Evolutionary conservation across 2,113 vertebrate genomes (phyloP).

Genomic region (Colius striatus): DNA sequence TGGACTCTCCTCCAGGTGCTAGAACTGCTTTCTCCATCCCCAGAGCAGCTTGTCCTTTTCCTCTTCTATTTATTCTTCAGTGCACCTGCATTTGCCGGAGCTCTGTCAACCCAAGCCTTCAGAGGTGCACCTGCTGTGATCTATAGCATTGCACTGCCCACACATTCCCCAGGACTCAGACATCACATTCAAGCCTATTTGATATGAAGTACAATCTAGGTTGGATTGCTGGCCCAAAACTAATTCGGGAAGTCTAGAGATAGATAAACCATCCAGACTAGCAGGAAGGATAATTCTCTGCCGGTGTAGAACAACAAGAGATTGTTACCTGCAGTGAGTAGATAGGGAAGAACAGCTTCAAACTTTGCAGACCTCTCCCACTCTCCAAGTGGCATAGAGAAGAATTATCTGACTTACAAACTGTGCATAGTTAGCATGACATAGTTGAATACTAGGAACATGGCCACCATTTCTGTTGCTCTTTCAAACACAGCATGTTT

Average conservation of each 20-base stretch:
- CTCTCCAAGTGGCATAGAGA: neutral
- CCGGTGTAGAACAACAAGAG: neutral
- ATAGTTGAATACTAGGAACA: neutral
- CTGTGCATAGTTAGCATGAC: neutral
- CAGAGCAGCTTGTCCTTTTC: neutral
- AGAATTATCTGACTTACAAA: neutral
- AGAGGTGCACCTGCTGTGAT: neutral
- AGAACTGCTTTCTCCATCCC: neutral
- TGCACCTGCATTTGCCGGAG: neutral
- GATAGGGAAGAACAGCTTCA: neutral
- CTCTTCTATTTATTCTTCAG: neutral
- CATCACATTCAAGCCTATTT: too few species aligned
- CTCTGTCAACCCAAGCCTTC: neutral
- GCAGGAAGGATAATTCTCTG: neutral
- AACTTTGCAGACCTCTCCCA: neutral
- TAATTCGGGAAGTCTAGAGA: neutral
- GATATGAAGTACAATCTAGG: neutral
- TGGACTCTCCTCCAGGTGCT: conserved; percentile 26
- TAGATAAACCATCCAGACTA: neutral
- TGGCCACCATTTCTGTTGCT: neutral
- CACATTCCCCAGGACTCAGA: neutral
- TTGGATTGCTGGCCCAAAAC: neutral
- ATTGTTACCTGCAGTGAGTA: neutral
- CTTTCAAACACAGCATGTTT: conserved; percentile 6
- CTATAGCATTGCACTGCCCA: neutral